phyloP scores from a whole-genome alignment of 2,113 vertebrate species.

The Apodemus speciosus region DNA sequence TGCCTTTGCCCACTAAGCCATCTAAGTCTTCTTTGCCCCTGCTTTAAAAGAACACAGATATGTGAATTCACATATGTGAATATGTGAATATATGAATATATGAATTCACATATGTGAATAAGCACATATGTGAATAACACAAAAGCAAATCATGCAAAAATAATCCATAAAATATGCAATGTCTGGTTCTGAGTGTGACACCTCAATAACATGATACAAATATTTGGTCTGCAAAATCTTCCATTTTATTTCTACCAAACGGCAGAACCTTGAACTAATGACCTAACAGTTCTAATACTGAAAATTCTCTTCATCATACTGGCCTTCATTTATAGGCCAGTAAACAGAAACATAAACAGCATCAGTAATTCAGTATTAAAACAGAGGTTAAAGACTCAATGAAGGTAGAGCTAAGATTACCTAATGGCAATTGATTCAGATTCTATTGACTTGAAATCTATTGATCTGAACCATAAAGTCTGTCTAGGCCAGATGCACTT shows the following conservation, averaged over 20 bases:
- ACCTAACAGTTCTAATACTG: neutral
- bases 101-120: too few relatives aligned
- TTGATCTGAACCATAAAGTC: conserved; percentile 40
- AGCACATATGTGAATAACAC: neutral
- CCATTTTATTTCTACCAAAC: neutral
- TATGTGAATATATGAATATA: too few relatives aligned
- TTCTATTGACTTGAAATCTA: neutral
- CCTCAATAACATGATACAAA: neutral
- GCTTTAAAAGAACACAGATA: too few relatives aligned
- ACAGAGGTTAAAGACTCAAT: neutral
- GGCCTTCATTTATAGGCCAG: neutral
- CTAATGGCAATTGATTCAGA: neutral
- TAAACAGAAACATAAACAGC: neutral
- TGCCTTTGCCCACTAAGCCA: too few relatives aligned
- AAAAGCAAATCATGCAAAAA: neutral
- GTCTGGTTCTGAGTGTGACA: conserved; percentile 6
- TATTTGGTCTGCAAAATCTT: neutral
- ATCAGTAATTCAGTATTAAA: neutral
- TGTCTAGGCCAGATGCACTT: neutral
- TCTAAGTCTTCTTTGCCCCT: neutral
- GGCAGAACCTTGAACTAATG: neutral
- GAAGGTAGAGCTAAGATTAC: conserved; percentile 13
- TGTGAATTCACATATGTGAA: too few relatives aligned
- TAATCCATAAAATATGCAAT: neutral
- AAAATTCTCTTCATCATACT: neutral